Percentiles rank a stretch among this genome's conserved stretches.
Conservation (phyloP, 2,113 vertebrate species). For the Hystrix cristata region DNA sequence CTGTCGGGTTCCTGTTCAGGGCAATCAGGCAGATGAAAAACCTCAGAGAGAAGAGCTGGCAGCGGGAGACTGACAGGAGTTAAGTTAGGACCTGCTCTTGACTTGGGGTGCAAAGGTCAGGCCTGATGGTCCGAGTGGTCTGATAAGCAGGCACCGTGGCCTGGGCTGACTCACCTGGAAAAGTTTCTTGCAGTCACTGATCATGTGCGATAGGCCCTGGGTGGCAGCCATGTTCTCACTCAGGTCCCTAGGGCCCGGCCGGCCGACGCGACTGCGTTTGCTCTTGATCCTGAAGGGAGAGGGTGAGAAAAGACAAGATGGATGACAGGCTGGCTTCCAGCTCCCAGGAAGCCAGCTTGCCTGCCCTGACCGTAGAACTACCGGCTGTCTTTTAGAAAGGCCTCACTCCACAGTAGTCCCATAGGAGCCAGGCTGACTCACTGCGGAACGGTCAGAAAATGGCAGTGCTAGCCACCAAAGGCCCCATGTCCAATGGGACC, state of each 20-base stretch:
- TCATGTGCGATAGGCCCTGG: constrained; percentile 93
- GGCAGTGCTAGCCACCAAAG: not conserved
- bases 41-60: not conserved
- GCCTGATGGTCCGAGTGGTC: not conserved
- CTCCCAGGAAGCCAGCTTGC: not conserved
- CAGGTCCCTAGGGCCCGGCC: constrained; percentile 92
- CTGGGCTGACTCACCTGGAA: constrained; percentile 89
- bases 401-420: not conserved
- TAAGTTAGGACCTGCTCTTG: not conserved
- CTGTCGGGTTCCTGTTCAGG: not conserved
- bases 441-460: not conserved
- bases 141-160: not conserved
- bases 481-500: not conserved
- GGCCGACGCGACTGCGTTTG: constrained; percentile 87
- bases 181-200: constrained; percentile 94
- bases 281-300: constrained; percentile 86
- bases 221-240: constrained; percentile 94
- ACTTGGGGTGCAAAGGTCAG: not conserved
- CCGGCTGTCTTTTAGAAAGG: not conserved
- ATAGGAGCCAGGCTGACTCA: not conserved
- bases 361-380: not conserved
- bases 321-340: not conserved
- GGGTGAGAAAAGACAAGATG: not conserved
- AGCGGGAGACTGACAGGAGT: not conserved
- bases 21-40: not conserved